These are phyloP conservation scores for Spinibarbus caldwelli DNA, from an alignment of 2,797 vertebrate genomes.

Conservation along the genomic window DNA sequence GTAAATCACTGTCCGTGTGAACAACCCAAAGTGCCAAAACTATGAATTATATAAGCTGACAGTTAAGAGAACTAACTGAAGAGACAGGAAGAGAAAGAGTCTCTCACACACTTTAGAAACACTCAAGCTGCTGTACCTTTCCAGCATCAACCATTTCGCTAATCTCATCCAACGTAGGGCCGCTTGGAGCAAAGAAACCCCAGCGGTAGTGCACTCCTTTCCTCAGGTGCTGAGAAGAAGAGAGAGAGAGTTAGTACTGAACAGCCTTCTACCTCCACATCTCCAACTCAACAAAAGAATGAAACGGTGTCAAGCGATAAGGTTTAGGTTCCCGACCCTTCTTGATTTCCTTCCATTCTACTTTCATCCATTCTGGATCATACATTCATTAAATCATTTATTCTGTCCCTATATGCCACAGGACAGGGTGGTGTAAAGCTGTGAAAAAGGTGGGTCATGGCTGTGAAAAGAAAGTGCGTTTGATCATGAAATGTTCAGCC, in stretches of 20 bases:
- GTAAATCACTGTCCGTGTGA: not conserved
- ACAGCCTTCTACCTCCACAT: not conserved
- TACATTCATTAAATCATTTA: not conserved
- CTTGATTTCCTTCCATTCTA: not conserved
- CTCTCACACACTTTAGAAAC: conserved; percentile 2
- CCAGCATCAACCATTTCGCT: conserved; percentile 86
- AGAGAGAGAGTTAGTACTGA: not conserved
- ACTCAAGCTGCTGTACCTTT: conserved; percentile 82
- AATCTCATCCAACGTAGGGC: conserved; percentile 87
- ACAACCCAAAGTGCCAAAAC: not conserved
- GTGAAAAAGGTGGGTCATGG: too few species aligned
- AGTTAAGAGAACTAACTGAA: not conserved
- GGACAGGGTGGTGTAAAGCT: not conserved
- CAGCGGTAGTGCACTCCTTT: conserved; percentile 97
- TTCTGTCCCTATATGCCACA: not conserved
- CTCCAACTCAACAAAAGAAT: not conserved
- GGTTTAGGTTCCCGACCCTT: not conserved
- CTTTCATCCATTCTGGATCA: not conserved
- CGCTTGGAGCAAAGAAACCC: conserved; percentile 92
- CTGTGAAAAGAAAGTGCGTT: not conserved
- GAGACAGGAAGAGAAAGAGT: not conserved
- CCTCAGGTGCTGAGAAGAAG: conserved; percentile 81
- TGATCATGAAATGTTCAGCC: not conserved
- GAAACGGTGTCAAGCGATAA: not conserved
- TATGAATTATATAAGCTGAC: not conserved